Base-by-base conservation (phyloP, 2,888 invertebrate species). In the Ommatoiulus sabulosus region DNA sequence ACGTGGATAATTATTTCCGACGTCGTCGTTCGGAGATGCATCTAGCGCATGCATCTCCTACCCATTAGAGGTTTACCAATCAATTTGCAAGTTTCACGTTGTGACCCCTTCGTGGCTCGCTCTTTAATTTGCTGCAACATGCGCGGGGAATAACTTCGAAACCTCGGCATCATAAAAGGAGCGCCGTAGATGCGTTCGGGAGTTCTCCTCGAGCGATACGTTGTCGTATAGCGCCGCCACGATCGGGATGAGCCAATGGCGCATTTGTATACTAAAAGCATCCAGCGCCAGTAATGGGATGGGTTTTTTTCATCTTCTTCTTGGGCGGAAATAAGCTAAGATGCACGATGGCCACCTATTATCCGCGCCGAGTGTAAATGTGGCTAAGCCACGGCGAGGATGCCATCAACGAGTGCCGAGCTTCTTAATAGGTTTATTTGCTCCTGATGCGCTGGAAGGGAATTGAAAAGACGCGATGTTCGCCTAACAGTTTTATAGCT, bases 341-440 rank as follows among this genome's bases (percentile, higher is more conserved):
- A 72, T 72, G 72, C 72, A 72, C 24, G 72, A 72, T 72, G 72
- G 72, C 72, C 20, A 72, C 72, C 72, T 72, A 72, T 72, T 72
- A 72, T 72, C 20, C 10, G 20, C 72, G 24, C 20, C 72, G 6
- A 24, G 20, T 72, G 72, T 20, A 24, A 20, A 72, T 63, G 63
- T 63, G 72, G 72, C 72, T 72, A 72, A 72, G 72, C 72, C 72
- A 72, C 72, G 72, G 72, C 72, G 10, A 20, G 24, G 72, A 20
- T 7, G 72, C 72, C 72, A 72, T 20, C 7, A 72, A 24, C 72
- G 72, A 72, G 72, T 72, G 72, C 72, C 72, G 72, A 72, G 72
- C 72, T 72, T 72, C 72, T 72, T 72, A 72, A 72, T 72, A 72
- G 72, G 72, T 72, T 72, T 72, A 72, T 72, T 72, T 72, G 72